Percentiles rank a stretch among this genome's conserved stretches.
phyloP scores from a whole-genome alignment of 2,888 invertebrate genomes.

The Pharmacophagus antenor region DNA sequence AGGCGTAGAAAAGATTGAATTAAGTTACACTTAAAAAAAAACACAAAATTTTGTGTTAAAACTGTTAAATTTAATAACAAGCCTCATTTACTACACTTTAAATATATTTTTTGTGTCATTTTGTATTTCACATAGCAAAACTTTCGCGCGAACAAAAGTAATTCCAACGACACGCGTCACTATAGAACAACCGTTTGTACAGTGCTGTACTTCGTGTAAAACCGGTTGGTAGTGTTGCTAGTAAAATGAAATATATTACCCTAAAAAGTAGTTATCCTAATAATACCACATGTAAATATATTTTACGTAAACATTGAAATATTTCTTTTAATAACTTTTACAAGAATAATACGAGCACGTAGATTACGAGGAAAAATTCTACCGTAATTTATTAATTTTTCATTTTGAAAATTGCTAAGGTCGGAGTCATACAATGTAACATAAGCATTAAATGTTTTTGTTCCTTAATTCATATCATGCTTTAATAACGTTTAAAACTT shows the following conservation, averaged over 20 bases:
- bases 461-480: too few relatives aligned
- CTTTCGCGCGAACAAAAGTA: slow-evolving; percentile 61
- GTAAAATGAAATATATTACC: not conserved
- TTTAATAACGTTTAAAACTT: too few relatives aligned
- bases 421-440: too few relatives aligned
- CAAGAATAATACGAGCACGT: too few relatives aligned
- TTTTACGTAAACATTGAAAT: too few relatives aligned
- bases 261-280: not conserved
- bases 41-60: slow-evolving; percentile 11
- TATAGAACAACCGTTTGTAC: slow-evolving; percentile 64
- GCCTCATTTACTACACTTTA: slow-evolving; percentile 30
- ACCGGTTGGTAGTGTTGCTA: slow-evolving; percentile 32
- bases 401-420: too few relatives aligned
- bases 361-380: too few relatives aligned
- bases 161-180: slow-evolving; percentile 49
- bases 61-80: slow-evolving; percentile 1
- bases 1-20: slow-evolving; percentile 41
- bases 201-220: slow-evolving; percentile 52
- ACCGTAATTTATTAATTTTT: too few relatives aligned
- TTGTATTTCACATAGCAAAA: slow-evolving; percentile 57
- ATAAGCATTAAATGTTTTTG: too few relatives aligned
- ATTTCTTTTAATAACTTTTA: too few relatives aligned
- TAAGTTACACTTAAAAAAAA: slow-evolving; percentile 32
- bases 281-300: not conserved
- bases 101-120: slow-evolving; percentile 46